Evolutionary conservation across 92 coral and sea anemone species (phyloP).

Genomic region (Phenganax marumi): DNA sequence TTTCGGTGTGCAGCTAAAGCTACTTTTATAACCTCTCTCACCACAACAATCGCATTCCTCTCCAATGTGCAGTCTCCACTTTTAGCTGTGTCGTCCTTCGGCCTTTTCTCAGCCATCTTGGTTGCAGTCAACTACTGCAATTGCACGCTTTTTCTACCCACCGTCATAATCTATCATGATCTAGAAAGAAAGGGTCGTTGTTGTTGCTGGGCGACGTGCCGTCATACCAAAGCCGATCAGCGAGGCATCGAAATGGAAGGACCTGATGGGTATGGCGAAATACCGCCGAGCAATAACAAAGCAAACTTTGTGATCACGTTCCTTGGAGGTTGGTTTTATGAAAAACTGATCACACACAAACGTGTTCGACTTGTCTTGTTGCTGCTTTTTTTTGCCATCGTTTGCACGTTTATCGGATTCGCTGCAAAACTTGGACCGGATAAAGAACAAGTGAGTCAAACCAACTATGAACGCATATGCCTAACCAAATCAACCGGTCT

Average conservation of each 20-base stretch:
- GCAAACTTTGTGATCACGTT: conserved; percentile 55
- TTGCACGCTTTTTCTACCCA: conserved; percentile 60
- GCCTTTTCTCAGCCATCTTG: conserved; percentile 67
- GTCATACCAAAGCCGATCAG: conserved; percentile 63
- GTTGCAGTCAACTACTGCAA: conserved; percentile 68
- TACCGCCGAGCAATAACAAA: conserved; percentile 63
- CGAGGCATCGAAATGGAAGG: conserved; percentile 67
- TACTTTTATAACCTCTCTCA: conserved; percentile 63
- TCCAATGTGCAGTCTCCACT: conserved; percentile 63
- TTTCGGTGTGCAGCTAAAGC: conserved; percentile 63
- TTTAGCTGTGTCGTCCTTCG: conserved; percentile 66
- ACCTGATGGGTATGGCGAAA: conserved; percentile 62
- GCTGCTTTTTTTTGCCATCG: conserved; percentile 60
- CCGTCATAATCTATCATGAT: conserved; percentile 65
- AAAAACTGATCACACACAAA: conserved; percentile 69
- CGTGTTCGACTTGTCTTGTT: conserved; percentile 71
- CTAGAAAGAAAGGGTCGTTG: conserved; percentile 56
- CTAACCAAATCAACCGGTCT: no score
- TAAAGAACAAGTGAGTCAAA: conserved; percentile 77
- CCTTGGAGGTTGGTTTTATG: conserved; percentile 65
- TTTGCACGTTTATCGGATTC: conserved; percentile 68
- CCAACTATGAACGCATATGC: background rate
- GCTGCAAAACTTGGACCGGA: conserved; percentile 80
- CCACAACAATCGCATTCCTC: conserved; percentile 70
- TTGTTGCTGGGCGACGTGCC: conserved; percentile 76